phyloP scores from a whole-genome alignment of 2,888 invertebrate genomes.

The Micoletzkya japonica region DNA sequence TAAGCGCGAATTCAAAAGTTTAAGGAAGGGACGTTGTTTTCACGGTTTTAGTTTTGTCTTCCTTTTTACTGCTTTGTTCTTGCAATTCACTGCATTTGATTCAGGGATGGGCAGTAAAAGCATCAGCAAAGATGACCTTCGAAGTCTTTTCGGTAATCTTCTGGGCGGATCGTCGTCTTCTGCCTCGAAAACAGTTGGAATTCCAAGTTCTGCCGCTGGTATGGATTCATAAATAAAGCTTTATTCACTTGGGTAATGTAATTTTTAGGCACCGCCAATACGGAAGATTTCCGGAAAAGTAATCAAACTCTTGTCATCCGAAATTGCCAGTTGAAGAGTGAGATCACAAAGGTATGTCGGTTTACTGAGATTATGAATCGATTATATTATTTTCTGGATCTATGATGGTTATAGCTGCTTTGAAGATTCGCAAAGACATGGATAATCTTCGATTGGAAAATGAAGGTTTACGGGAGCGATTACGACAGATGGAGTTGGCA shows the following conservation, averaged over 20 bases:
- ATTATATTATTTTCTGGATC: background rate
- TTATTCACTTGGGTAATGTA: background rate
- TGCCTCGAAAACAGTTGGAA: background rate
- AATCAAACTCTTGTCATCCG: constrained; percentile 23
- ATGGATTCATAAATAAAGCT: background rate
- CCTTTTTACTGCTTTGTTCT: no score
- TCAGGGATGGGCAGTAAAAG: constrained; percentile 27
- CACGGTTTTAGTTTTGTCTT: no score
- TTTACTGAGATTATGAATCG: no score
- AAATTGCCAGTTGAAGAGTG: constrained; percentile 22
- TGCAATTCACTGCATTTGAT: no score
- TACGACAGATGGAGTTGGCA: constrained; percentile 17
- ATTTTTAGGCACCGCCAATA: background rate
- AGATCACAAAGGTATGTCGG: constrained; percentile 6
- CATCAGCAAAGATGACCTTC: constrained; percentile 15
- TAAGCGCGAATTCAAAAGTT: no score
- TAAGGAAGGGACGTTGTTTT: no score
- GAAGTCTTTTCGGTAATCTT: constrained; percentile 12
- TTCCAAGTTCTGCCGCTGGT: background rate
- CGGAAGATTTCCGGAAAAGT: constrained; percentile 25
- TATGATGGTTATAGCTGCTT: background rate
- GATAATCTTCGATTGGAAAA: constrained; percentile 21
- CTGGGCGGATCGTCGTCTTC: background rate
- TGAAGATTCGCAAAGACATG: constrained; percentile 20
- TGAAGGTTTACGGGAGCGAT: constrained; percentile 13